Evolutionary conservation across 1,140 invertebrate species (phyloP).

Genomic region (Drosophila repletoides): DNA sequence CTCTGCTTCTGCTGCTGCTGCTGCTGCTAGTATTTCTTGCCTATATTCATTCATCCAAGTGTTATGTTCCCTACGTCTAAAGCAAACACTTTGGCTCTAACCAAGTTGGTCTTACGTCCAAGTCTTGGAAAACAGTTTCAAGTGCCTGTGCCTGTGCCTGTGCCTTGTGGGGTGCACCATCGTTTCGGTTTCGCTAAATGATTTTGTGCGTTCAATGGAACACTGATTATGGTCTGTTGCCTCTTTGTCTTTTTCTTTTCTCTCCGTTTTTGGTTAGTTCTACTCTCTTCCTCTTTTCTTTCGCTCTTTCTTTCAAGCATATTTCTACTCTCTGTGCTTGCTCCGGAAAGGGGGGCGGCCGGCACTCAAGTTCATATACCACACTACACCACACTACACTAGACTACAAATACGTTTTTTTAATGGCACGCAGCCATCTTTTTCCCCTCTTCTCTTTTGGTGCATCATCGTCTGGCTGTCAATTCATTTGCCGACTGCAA

Average conservation of each 20-base stretch:
- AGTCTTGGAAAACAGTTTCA: slow-evolving; percentile 72
- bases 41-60: slow-evolving; percentile 77
- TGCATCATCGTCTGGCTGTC: slow-evolving; percentile 39
- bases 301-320: background rate
- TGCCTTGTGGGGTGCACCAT: slow-evolving; percentile 65
- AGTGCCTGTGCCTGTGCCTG: slow-evolving; percentile 42
- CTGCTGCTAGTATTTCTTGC: slow-evolving; percentile 32
- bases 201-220: slow-evolving; percentile 82
- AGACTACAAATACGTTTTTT: slow-evolving; percentile 19
- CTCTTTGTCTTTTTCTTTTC: slow-evolving; percentile 50
- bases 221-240: slow-evolving; percentile 78
- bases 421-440: slow-evolving; percentile 72
- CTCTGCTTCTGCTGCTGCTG: too few relatives aligned
- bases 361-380: slow-evolving; percentile 75
- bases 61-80: slow-evolving; percentile 60
- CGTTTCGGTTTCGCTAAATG: slow-evolving; percentile 81
- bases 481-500: slow-evolving; percentile 58
- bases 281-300: background rate
- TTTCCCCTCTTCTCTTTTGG: slow-evolving; percentile 3
- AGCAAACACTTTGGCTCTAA: slow-evolving; percentile 68
- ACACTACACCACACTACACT: slow-evolving; percentile 32
- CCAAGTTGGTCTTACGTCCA: slow-evolving; percentile 61
- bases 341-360: background rate
- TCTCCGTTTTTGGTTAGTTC: slow-evolving; percentile 63
- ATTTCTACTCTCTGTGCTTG: background rate